Base-by-base conservation (phyloP, 2,888 invertebrate genomes). In the Mantis religiosa region DNA sequence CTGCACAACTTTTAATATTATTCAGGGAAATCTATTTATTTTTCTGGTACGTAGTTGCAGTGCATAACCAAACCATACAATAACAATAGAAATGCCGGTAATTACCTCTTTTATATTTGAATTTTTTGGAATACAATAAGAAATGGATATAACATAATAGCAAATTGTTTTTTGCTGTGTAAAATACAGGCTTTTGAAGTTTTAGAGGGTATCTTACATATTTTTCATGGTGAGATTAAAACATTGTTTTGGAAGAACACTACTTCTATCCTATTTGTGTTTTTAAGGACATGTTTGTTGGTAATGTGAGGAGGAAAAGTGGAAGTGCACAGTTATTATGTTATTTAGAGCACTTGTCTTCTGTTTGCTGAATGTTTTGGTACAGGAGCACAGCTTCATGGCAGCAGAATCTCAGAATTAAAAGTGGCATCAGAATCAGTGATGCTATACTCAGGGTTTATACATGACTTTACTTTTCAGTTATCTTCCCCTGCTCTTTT, bases 81-180 rank as follows among this genome's bases (percentile, higher is more conserved):
- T 54, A 87, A 87, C 82, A 82, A 87, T 82, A 82, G 34, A 82
- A 9, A 87, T 82, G 82, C 87, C 82, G 87, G 87, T 87, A 87
- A 87, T 87, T 87, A 87, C 87, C 87, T 87, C 87, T 87, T 87
- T 87, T 87, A 82, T 87, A 87, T 82, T 87, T 87, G 25, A 82
- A 87, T 82, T 87, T 71, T 87, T 84, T 82, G 81, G 41, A 87
- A 86, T 86, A 81, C 81, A 30, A 81, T 86, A 86, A 87, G 15
- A 54, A 82, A 47, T 85, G n/a, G n/a, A 84, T 84, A 84, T 41
- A n/a, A 47, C 82, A 87, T 87, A 82, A 41, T 87, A 87, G 30
- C 28, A 87, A n/a, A 85, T 28, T 28, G 34, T 85, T 34, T 71
- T 85, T 85, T 85, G 82, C 54, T 87, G 87, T 87, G 54, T 87